These are phyloP conservation scores for Bombus picipes DNA, from an alignment of 1,140 invertebrate genomes.

Conservation along the genomic window DNA sequence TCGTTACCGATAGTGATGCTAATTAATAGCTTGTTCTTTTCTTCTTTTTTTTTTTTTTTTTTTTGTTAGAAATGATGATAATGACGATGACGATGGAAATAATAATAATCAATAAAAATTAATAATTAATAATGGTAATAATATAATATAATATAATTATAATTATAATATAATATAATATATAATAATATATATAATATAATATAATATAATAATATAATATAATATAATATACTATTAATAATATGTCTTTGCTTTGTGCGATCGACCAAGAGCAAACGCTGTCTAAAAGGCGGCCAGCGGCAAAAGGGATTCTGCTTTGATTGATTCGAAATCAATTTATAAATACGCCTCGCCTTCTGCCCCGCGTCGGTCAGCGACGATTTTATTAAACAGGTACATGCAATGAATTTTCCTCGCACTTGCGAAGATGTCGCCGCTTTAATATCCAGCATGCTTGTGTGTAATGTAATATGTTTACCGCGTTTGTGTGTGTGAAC, in stretches of 20 bases:
- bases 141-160: conserved; percentile 53
- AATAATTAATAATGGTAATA: conserved; percentile 68
- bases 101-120: conserved; percentile 66
- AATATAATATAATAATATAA: conserved; percentile 53
- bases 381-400: conserved; percentile 47
- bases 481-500: neutral
- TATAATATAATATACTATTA: conserved; percentile 59
- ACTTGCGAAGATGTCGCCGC: conserved; percentile 39
- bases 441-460: conserved; percentile 14
- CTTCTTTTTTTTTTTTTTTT: too few species aligned
- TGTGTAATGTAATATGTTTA: neutral
- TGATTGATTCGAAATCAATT: conserved; percentile 7
- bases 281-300: conserved; percentile 3
- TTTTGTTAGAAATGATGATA: conserved; percentile 41
- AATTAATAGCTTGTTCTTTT: conserved; percentile 50
- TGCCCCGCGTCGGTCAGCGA: conserved; percentile 25
- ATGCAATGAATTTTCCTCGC: conserved; percentile 42
- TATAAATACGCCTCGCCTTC: conserved; percentile 1
- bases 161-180: conserved; percentile 67
- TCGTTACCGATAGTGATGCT: conserved; percentile 37
- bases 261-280: conserved; percentile 70
- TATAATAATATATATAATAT: conserved; percentile 56
- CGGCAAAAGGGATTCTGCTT: neutral
- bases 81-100: conserved; percentile 62
- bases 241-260: conserved; percentile 74